Base-by-base conservation (phyloP, 2,888 invertebrate species). In the Agrochola circellaris region DNA sequence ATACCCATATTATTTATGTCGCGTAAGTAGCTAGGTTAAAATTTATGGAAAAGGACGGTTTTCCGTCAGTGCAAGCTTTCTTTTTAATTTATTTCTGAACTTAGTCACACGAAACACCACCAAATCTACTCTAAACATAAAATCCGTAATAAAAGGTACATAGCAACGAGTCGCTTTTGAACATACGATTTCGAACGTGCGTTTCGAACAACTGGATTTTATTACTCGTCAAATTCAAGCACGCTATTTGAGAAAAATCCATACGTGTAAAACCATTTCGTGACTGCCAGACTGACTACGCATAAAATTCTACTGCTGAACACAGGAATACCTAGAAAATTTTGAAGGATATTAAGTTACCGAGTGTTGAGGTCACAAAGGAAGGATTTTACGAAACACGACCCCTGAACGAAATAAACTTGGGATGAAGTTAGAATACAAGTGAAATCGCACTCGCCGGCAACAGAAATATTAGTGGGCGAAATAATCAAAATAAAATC, bases 171-270 rank as follows among this genome's bases (percentile, higher is more conserved):
- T 23, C 17, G 45, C 56, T 56, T 71, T 77, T 65, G 64, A 60
- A 65, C n/a, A 58, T 42, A 58, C 23, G 34, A 72, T 79, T 48
- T 45, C n/a, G 13, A 58, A 30, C 38, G 42, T 73, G 58, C 80
- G 64, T 73, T 58, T 73, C 42, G 20, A 64, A 73, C 42, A 80
- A 72, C 64, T 51, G 34, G 26, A n/a, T 73, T 80, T 73, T 73
- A 73, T 71, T 79, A 64, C 54, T 38, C 48, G 64, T 38, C 48
- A 77, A 75, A 56, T 30, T 71, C 15, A 9, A 58, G 48, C 58
- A 65, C 38, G 58, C 72, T 58, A 48, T 72, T 51, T 8, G 30
- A 42, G 30, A 64, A 64, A 71, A 64, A 71, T 79, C 56, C 15
- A 30, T 64, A 79, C n/a, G 17, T 38, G 54, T 13, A 30, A 38